Evolutionary conservation across 2,113 vertebrate species (phyloP).

Genomic region (Solea solea): DNA sequence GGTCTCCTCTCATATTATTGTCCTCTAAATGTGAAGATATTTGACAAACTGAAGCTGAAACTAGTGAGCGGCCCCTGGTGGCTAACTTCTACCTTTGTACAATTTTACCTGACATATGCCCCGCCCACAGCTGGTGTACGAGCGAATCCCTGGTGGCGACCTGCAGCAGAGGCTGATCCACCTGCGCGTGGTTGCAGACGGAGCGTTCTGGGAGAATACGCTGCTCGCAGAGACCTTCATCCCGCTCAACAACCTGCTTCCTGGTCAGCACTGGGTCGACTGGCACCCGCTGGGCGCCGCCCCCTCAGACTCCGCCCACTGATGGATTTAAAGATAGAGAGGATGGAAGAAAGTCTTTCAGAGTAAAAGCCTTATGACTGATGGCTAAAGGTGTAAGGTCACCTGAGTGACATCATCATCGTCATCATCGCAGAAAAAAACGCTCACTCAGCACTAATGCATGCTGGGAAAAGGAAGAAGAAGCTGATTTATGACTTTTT

Average conservation of each 20-base stretch:
- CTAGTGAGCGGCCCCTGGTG: too few species aligned
- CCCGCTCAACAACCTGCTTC: conserved; percentile 86
- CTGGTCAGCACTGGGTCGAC: conserved; percentile 90
- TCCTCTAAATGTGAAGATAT: background rate
- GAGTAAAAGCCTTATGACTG: conserved; percentile 40
- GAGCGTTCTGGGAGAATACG: conserved; percentile 95
- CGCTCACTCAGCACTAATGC: background rate
- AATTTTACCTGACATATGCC: background rate
- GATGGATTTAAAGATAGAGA: conserved; percentile 24
- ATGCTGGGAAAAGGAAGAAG: background rate
- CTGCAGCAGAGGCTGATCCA: conserved; percentile 93
- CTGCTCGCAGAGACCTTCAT: conserved; percentile 92
- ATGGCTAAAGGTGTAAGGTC: conserved; percentile 8
- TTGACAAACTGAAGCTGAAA: background rate
- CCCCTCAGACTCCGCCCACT: conserved; percentile 77
- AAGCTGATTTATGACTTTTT: too few species aligned
- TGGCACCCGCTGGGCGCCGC: conserved; percentile 90
- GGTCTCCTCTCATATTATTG: too few species aligned
- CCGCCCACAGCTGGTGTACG: conserved; percentile 89
- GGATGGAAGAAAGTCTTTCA: conserved; percentile 32
- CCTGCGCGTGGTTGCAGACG: conserved; percentile 92
- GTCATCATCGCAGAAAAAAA: background rate
- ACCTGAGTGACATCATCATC: background rate
- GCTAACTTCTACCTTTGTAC: too few species aligned
- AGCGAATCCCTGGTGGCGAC: conserved; percentile 91